phyloP scores from a whole-genome alignment of 1,140 invertebrate species.

The Parasteatoda tepidariorum region DNA sequence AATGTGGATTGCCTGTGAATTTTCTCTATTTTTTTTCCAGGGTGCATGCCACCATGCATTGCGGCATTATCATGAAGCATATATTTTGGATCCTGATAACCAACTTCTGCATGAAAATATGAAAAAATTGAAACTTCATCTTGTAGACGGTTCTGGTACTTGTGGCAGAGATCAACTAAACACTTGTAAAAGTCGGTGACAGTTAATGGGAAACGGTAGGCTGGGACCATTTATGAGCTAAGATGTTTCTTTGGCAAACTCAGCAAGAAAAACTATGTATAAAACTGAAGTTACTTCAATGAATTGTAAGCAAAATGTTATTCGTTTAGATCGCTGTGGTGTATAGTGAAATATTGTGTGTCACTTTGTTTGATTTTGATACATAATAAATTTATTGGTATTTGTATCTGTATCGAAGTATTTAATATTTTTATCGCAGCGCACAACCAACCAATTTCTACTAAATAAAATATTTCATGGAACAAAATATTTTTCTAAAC shows the following conservation, averaged over 20 bases:
- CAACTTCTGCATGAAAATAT: constrained; percentile 62
- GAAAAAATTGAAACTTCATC: constrained; percentile 55
- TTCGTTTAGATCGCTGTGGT: constrained; percentile 50
- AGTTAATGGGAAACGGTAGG: constrained; percentile 33
- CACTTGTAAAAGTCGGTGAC: constrained; percentile 58
- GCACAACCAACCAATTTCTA: no score
- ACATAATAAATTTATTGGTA: constrained; percentile 60
- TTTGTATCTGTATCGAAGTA: no score
- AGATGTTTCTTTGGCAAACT: constrained; percentile 4
- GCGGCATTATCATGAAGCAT: constrained; percentile 60
- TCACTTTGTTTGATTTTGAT: constrained; percentile 57
- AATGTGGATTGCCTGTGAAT: no score
- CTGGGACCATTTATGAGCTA: constrained; percentile 56
- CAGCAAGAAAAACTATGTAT: constrained; percentile 3
- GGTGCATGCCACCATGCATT: constrained; percentile 58
- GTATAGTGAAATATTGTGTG: constrained; percentile 55
- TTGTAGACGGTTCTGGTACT: constrained; percentile 42
- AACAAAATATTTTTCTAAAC: no score
- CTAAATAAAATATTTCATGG: no score
- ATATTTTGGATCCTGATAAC: constrained; percentile 61
- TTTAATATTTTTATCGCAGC: no score
- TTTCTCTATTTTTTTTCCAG: constrained; percentile 8
- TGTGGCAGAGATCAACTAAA: constrained; percentile 8
- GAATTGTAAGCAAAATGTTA: constrained; percentile 38
- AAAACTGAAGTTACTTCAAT: constrained; percentile 12